phyloP scores from a whole-genome alignment of 1,140 invertebrate species.

The Metaphire vulgaris region DNA sequence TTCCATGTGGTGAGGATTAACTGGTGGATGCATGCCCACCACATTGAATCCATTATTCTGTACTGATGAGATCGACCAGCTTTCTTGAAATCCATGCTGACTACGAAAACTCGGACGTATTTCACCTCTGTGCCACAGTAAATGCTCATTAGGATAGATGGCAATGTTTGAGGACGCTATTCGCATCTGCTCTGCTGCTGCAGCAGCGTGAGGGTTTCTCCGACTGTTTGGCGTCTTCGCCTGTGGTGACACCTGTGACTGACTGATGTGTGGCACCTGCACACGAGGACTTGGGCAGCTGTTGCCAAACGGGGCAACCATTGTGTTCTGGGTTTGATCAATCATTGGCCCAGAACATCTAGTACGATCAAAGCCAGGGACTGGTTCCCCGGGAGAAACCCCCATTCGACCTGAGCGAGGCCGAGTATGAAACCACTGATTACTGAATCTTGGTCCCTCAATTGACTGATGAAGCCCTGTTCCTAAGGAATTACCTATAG shows the following conservation, averaged over 20 bases:
- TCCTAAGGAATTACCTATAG: neutral
- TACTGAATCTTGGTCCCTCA: neutral
- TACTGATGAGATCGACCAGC: neutral
- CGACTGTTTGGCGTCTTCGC: neutral
- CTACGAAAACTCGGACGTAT: too few species aligned
- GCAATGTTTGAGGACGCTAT: constrained; percentile 26
- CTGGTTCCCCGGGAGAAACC: neutral
- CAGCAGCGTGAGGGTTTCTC: constrained; percentile 24
- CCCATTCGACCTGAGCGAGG: neutral
- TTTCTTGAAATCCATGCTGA: too few species aligned
- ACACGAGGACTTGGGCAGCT: constrained; percentile 19
- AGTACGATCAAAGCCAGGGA: neutral
- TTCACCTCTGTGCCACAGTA: too few species aligned
- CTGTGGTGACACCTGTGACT: constrained; percentile 8
- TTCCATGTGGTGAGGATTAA: neutral
- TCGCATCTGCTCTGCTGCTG: constrained; percentile 30
- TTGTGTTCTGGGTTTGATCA: neutral
- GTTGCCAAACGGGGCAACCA: neutral
- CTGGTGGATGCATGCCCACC: neutral
- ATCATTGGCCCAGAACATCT: neutral
- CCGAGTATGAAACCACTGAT: neutral
- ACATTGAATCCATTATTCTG: neutral
- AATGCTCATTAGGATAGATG: neutral
- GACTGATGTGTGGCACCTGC: neutral
- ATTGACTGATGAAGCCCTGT: neutral